Evolutionary conservation across 2,888 invertebrate species (phyloP).

Genomic region (Drosophila meridionalis): DNA sequence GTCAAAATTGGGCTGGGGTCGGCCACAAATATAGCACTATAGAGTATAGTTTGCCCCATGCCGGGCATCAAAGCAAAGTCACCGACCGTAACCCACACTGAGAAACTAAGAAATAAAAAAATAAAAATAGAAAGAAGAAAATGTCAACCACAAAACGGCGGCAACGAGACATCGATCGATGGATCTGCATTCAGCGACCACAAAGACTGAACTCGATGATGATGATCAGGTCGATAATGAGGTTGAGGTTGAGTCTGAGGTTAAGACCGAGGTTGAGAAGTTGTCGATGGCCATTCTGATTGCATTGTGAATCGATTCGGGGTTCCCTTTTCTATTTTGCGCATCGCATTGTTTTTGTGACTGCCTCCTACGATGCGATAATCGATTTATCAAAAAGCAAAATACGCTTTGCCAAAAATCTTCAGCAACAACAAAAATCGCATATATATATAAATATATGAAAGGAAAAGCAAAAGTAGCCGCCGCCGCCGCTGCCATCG

Average conservation of each 20-base stretch:
- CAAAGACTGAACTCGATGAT: slow-evolving; percentile 44
- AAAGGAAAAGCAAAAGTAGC: slow-evolving; percentile 38
- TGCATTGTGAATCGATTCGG: slow-evolving; percentile 50
- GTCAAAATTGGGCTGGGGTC: slow-evolving; percentile 38
- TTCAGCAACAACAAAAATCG: slow-evolving; percentile 28
- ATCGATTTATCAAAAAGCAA: slow-evolving; percentile 81
- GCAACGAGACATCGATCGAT: slow-evolving; percentile 56
- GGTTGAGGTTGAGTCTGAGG: slow-evolving; percentile 24
- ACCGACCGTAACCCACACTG: slow-evolving; percentile 60
- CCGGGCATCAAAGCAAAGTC: slow-evolving; percentile 70
- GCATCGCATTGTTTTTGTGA: slow-evolving; percentile 63
- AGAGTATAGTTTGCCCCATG: slow-evolving; percentile 28
- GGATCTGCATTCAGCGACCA: slow-evolving; percentile 65
- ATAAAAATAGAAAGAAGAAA: slow-evolving; percentile 35
- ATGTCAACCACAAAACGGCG: slow-evolving; percentile 75
- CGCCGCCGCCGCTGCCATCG: slow-evolving; percentile 31
- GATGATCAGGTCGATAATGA: slow-evolving; percentile 38
- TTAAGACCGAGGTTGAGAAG: slow-evolving; percentile 17
- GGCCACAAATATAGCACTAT: slow-evolving; percentile 8
- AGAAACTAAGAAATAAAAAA: slow-evolving; percentile 7
- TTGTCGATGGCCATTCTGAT: slow-evolving; percentile 53
- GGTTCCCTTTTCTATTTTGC: slow-evolving; percentile 41
- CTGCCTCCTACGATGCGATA: slow-evolving; percentile 77
- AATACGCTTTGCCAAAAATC: slow-evolving; percentile 68
- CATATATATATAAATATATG: slow-evolving; percentile 4